Evolutionary conservation across 2,888 invertebrate genomes (phyloP).

Genomic region (Allygus modestus): DNA sequence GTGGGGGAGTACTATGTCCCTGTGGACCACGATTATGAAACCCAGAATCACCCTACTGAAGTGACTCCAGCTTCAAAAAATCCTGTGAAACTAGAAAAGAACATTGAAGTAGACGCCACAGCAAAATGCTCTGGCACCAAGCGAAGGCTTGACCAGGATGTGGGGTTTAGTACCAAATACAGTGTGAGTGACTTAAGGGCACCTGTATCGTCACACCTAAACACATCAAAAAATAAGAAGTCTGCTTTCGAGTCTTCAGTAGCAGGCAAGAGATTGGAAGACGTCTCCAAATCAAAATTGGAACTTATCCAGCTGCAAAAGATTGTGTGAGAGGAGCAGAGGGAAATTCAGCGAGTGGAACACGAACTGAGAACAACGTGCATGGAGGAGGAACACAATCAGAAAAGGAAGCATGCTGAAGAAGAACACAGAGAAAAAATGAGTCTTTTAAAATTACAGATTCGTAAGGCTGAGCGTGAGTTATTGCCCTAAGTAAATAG

Average conservation of each 20-base stretch:
- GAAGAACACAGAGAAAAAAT: too few relatives aligned
- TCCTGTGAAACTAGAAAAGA: neutral
- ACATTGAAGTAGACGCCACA: neutral
- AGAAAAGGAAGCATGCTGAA: neutral
- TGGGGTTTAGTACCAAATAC: neutral
- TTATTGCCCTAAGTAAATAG: too few relatives aligned
- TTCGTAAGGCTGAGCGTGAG: too few relatives aligned
- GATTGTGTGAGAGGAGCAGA: constrained; percentile 9
- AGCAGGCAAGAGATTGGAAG: constrained; percentile 5
- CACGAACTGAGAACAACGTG: neutral
- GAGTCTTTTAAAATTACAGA: too few relatives aligned
- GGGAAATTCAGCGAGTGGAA: neutral
- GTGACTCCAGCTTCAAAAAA: neutral
- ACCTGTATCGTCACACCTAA: neutral
- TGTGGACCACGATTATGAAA: neutral
- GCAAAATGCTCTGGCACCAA: neutral
- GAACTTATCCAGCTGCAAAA: neutral
- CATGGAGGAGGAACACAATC: neutral
- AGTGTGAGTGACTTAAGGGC: neutral
- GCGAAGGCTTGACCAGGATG: neutral
- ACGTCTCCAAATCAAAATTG: neutral
- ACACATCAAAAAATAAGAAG: neutral
- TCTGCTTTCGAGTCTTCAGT: neutral
- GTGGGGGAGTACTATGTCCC: neutral
- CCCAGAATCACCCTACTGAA: neutral